These are phyloP conservation scores for Podarcis siculus DNA, from an alignment of 2,797 vertebrate genomes.

Conservation along the genomic window DNA sequence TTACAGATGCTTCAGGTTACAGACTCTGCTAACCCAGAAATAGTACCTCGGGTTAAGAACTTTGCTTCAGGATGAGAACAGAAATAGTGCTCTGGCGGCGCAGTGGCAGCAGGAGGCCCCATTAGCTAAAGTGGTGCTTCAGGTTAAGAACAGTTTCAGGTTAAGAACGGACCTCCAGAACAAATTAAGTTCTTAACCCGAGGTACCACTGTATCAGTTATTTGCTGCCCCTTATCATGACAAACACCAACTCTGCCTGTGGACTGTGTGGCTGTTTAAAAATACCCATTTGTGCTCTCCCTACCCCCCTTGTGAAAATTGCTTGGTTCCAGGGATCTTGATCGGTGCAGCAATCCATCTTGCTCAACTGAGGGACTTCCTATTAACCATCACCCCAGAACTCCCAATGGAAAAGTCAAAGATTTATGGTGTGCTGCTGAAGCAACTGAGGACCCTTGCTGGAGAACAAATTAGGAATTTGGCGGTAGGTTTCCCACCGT, in stretches of 20 bases:
- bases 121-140: too few relatives aligned
- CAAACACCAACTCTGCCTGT: not conserved
- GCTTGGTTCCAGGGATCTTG: constrained; percentile 65
- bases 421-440: constrained; percentile 78
- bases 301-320: constrained; percentile 16
- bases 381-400: constrained; percentile 72
- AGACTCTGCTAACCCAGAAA: too few relatives aligned
- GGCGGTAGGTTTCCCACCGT: constrained; percentile 76
- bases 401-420: constrained; percentile 80
- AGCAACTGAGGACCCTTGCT: constrained; percentile 82
- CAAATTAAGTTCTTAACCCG: too few relatives aligned
- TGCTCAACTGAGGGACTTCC: constrained; percentile 74
- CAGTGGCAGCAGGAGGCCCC: too few relatives aligned
- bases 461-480: constrained; percentile 88
- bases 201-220: not conserved
- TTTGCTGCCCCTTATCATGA: not conserved
- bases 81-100: too few relatives aligned
- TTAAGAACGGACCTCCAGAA: too few relatives aligned
- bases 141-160: too few relatives aligned
- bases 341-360: constrained; percentile 85
- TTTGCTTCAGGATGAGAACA: too few relatives aligned
- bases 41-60: too few relatives aligned
- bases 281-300: not conserved
- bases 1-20: too few relatives aligned
- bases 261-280: not conserved